Percentiles rank a stretch among this genome's conserved stretches.
Conservation (phyloP, 2,888 invertebrate species). For the Sceliomorpha sp. region DNA sequence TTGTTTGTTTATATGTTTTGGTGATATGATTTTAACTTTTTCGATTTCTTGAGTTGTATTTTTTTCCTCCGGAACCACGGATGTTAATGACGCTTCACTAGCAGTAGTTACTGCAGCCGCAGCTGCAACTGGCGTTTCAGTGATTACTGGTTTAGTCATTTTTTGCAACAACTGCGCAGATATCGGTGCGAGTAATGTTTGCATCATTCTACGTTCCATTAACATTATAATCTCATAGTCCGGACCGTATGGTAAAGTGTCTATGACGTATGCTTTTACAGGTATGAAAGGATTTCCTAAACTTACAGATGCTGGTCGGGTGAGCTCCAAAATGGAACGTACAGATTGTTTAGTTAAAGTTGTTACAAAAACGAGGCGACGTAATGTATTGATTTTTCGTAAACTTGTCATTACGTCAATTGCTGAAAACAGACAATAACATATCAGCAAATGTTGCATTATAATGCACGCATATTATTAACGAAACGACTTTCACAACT, state of each 20-base stretch:
- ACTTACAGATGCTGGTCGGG: constrained; percentile 66
- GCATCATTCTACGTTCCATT: constrained; percentile 72
- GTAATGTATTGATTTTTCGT: constrained; percentile 69
- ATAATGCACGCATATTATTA: not conserved
- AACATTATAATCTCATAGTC: constrained; percentile 74
- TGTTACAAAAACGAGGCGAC: constrained; percentile 75
- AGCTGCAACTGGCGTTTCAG: constrained; percentile 6
- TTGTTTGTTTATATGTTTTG: not conserved
- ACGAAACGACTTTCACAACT: not conserved
- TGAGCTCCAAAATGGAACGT: constrained; percentile 75
- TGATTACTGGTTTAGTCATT: constrained; percentile 28
- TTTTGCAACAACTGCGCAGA: constrained; percentile 48
- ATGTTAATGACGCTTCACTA: no score
- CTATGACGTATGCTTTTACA: constrained; percentile 71
- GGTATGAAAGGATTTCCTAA: constrained; percentile 76
- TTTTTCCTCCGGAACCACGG: no score
- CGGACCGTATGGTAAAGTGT: constrained; percentile 73
- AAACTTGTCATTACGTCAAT: constrained; percentile 73
- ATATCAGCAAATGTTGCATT: no score
- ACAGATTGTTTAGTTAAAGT: constrained; percentile 77
- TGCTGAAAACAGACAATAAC: no score
- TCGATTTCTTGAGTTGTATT: no score
- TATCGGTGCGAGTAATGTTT: constrained; percentile 60
- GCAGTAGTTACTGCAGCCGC: no score
- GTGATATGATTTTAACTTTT: not conserved